Evolutionary conservation across 1,140 invertebrate species (phyloP), one percentile per base, ranked within the genome.

Genomic region (Phymastichus coffea): DNA sequence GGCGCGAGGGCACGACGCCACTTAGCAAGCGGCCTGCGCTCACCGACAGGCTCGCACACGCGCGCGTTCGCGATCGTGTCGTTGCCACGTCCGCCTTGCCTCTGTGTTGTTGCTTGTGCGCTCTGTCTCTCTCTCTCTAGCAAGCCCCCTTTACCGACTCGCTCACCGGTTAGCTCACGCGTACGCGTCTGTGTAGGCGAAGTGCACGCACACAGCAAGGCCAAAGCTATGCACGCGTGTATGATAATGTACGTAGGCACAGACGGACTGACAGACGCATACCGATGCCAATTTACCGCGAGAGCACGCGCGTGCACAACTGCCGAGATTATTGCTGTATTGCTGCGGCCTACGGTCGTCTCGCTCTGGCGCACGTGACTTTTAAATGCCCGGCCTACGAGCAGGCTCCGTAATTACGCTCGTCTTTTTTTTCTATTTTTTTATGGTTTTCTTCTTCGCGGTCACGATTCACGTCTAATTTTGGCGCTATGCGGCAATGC

Each of bases 41-140:
- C 28, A 12, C 12, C 28, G 28, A 33, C 28, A 33, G 28, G 28
- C 28, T 12, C 28, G 12, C 28, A 33, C 28, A 33, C 28, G 28
- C n/a, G n/a, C n/a, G n/a, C n/a, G n/a, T n/a, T n/a, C n/a, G n/a
- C n/a, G n/a, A 7, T 33, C 3, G 40, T 40, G 19, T 30, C 54
- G 67, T 66, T 69, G 69, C 64, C 67, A 66, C 63, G 66, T 68
- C 66, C 52, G 46, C 54, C 47, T 51, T n/a, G n/a, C n/a, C n/a
- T n/a, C n/a, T n/a, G n/a, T n/a, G n/a, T n/a, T 30, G 25, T 54
- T 46, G 53, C 52, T 47, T 47, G 49, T 55, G 49, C 49, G 41
- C 54, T 63, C 58, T 58, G 54, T 46, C 58, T 54, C 62, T 46
- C 23, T 54, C 37, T 46, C 48, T 30, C 53, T 64, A 38, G 26